These are phyloP conservation scores for Zosterops hypoxanthus DNA, from an alignment of 2,113 vertebrate genomes.

Conservation along the genomic window DNA sequence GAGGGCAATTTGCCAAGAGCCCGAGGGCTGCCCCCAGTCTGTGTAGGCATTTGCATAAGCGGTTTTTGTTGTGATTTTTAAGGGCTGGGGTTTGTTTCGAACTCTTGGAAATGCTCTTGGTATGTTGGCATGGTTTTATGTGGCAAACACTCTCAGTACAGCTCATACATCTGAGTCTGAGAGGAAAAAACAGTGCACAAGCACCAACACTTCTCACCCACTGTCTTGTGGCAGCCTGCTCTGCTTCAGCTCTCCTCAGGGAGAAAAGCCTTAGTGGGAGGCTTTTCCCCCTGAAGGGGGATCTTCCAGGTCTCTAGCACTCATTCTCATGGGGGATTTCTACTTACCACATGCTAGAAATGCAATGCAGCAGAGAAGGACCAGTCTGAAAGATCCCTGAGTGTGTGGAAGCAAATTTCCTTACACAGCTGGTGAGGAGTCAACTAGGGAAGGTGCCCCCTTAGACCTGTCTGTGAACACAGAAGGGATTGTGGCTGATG, in stretches of 20 bases:
- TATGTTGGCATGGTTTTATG: not conserved
- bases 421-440: not conserved
- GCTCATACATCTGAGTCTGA: not conserved
- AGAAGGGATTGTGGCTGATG: not conserved
- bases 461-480: not conserved
- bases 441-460: not conserved
- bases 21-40: not conserved
- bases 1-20: slow-evolving; percentile 6
- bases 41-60: slow-evolving; percentile 5
- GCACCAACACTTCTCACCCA: not conserved
- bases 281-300: not conserved
- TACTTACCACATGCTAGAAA: not conserved
- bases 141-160: not conserved
- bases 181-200: not conserved
- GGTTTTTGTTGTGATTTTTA: not conserved
- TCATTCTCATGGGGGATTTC: not conserved
- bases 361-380: not conserved
- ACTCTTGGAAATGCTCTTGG: not conserved
- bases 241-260: not conserved
- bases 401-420: not conserved
- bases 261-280: not conserved
- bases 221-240: not conserved
- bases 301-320: not conserved
- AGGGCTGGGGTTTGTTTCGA: not conserved
- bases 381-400: not conserved